A percentile compares a stretch with the other conserved stretches of the same genome.
Conservation (phyloP, 1,140 invertebrate species). For the Heliconius himera region DNA sequence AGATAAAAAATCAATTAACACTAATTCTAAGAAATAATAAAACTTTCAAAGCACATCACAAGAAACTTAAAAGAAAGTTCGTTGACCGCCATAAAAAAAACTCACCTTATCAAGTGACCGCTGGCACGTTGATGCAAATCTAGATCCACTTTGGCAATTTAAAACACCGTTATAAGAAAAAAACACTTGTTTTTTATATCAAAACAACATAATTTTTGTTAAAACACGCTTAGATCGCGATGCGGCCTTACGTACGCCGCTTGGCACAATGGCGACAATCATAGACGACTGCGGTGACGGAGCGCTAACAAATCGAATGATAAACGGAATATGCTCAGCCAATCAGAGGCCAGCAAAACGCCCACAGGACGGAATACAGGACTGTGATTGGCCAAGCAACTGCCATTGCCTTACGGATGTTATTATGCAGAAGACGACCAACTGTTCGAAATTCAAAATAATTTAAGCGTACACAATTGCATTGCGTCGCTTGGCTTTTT, state of each 20-base stretch:
- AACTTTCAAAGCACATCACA: background rate
- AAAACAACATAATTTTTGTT: constrained; percentile 34
- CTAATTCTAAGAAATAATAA: background rate
- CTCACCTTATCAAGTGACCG: constrained; percentile 79
- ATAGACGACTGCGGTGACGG: constrained; percentile 69
- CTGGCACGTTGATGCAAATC: constrained; percentile 77
- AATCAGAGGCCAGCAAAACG: constrained; percentile 63
- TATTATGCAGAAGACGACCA: constrained; percentile 79
- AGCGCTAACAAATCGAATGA: constrained; percentile 75
- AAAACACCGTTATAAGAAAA: constrained; percentile 7
- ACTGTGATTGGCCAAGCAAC: constrained; percentile 73
- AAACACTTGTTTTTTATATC: constrained; percentile 3
- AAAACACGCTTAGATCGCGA: constrained; percentile 58
- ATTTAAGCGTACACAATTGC: constrained; percentile 78
- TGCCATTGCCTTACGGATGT: constrained; percentile 79
- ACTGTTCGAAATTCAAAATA: constrained; percentile 75
- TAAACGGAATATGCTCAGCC: constrained; percentile 60
- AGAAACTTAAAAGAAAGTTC: constrained; percentile 9
- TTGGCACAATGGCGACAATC: constrained; percentile 78
- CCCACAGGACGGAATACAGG: constrained; percentile 63
- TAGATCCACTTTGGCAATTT: constrained; percentile 62
- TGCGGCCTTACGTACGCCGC: constrained; percentile 66
- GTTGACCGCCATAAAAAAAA: constrained; percentile 4
- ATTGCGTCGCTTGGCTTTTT: constrained; percentile 63
- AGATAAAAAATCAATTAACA: background rate